Conservation (phyloP, 2,797 vertebrate genomes). For the Falco novaeseelandiae region DNA sequence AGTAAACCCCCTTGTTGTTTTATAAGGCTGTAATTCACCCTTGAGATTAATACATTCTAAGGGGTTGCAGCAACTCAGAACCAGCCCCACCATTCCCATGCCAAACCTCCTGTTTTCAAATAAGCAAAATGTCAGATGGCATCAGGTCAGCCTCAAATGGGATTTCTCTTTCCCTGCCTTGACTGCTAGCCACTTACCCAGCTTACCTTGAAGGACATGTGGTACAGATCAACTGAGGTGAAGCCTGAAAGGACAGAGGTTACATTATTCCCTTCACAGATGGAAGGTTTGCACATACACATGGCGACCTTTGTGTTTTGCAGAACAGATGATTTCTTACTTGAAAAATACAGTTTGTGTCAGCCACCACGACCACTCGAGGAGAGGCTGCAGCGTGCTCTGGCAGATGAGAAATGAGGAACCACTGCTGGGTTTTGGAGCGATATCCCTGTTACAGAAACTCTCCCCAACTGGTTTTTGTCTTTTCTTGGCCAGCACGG, state of each 20-base stretch:
- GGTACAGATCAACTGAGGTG: conserved; percentile 66
- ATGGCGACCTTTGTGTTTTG: neutral
- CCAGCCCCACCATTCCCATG: neutral
- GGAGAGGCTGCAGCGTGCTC: neutral
- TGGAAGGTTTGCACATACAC: neutral
- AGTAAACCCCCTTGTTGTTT: neutral
- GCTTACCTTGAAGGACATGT: conserved; percentile 64
- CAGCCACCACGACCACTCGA: neutral
- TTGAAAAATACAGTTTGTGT: neutral
- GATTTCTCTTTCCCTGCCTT: conserved; percentile 36
- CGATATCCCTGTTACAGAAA: neutral
- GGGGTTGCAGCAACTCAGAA: neutral
- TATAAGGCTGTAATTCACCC: neutral
- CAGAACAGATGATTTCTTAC: neutral
- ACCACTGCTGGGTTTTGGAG: neutral
- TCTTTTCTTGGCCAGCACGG: neutral
- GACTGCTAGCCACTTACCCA: conserved; percentile 67
- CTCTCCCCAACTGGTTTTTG: neutral
- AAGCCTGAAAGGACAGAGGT: conserved; percentile 57
- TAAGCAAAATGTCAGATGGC: conserved; percentile 38
- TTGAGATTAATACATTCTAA: neutral
- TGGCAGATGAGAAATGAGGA: neutral
- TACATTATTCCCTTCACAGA: neutral
- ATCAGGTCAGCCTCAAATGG: conserved; percentile 58
- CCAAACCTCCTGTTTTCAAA: neutral